Conservation (phyloP, 2,113 vertebrate genomes). For the Gopherus flavomarginatus region DNA sequence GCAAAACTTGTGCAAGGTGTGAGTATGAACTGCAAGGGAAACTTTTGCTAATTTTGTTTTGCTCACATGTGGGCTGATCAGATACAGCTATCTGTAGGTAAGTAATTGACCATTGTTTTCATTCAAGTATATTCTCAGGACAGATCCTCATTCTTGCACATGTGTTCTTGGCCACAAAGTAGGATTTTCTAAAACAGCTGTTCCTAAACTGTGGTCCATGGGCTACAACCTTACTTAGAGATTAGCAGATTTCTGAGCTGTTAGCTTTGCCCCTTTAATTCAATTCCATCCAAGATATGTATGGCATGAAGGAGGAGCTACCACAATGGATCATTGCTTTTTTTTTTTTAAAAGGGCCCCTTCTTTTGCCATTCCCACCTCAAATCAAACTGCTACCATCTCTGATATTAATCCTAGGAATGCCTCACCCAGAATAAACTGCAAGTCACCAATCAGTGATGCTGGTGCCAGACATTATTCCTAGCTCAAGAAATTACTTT, state of each 20-base stretch:
- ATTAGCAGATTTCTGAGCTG: not conserved
- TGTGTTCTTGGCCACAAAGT: not conserved
- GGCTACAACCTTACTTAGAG: rapidly evolving
- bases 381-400: slow-evolving; percentile 8
- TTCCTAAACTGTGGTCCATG: rapidly evolving
- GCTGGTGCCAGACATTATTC: not conserved
- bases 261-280: not conserved
- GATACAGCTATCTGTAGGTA: not conserved
- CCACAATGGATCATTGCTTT: not conserved
- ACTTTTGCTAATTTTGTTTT: slow-evolving; percentile 53
- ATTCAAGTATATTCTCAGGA: not conserved
- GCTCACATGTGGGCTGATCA: slow-evolving; percentile 36
- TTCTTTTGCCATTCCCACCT: too few species aligned
- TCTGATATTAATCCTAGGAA: slow-evolving; percentile 17
- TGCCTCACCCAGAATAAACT: not conserved
- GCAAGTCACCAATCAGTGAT: not conserved
- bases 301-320: not conserved
- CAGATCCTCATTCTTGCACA: not conserved
- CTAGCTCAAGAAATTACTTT: not conserved
- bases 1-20: not conserved
- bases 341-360: not conserved
- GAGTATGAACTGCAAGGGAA: slow-evolving; percentile 12
- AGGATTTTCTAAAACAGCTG: not conserved
- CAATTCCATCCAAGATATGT: rapidly evolving
- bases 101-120: slow-evolving; percentile 6